Percentiles rank a stretch among this genome's conserved stretches.
These are phyloP conservation scores for Kryptolebias marmoratus DNA, from an alignment of 2,113 vertebrate genomes.

Conservation along the genomic window DNA sequence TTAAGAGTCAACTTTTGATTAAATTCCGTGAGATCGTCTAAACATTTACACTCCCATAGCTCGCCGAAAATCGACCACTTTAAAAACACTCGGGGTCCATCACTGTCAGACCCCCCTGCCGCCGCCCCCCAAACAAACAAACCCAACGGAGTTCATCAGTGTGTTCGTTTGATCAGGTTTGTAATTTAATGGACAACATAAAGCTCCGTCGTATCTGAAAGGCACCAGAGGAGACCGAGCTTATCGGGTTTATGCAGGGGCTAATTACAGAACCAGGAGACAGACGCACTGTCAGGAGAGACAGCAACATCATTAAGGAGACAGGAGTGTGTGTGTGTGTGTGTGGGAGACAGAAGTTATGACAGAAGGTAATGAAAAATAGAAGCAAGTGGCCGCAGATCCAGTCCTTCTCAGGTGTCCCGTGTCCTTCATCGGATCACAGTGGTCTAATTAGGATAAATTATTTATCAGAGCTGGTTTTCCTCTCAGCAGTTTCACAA, in stretches of 20 bases:
- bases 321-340: conserved; percentile 19
- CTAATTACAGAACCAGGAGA: conserved; percentile 62
- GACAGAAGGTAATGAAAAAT: conserved; percentile 61
- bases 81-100: too few relatives aligned
- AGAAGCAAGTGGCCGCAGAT: conserved; percentile 46
- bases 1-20: too few relatives aligned
- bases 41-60: too few relatives aligned
- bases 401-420: conserved; percentile 61
- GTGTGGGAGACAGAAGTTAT: conserved; percentile 37
- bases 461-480: conserved; percentile 64
- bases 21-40: too few relatives aligned
- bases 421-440: conserved; percentile 35
- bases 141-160: conserved; percentile 41
- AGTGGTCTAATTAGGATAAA: conserved; percentile 66
- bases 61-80: too few relatives aligned
- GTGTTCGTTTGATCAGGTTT: conserved; percentile 71
- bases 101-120: too few relatives aligned
- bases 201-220: conserved; percentile 51
- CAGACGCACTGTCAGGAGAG: conserved; percentile 42
- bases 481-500: conserved; percentile 35
- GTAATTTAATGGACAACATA: conserved; percentile 52
- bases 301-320: conserved; percentile 48
- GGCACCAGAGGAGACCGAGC: conserved; percentile 36
- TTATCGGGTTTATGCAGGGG: conserved; percentile 50
- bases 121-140: too few relatives aligned